Conservation (phyloP, 2,797 vertebrate genomes). For the Valencia hispanica region DNA sequence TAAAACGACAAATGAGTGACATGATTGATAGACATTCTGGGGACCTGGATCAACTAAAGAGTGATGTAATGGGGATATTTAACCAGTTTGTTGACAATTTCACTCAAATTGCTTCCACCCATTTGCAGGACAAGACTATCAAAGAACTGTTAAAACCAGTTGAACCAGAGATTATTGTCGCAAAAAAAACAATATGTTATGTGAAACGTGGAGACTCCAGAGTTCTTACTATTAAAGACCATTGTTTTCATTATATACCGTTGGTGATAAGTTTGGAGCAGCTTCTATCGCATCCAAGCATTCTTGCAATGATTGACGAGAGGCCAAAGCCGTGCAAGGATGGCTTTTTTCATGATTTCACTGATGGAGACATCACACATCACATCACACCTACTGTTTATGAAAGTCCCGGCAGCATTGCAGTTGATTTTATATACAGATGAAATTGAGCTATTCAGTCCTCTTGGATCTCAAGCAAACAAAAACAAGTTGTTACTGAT, state of each 20-base stretch:
- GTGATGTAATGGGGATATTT: slow-evolving; percentile 38
- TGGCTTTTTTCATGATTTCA: slow-evolving; percentile 26
- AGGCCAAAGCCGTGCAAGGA: slow-evolving; percentile 27
- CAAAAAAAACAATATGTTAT: slow-evolving; percentile 34
- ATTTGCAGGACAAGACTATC: slow-evolving; percentile 48
- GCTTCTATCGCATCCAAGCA: slow-evolving; percentile 25
- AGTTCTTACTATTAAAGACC: slow-evolving; percentile 29
- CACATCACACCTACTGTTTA: slow-evolving; percentile 47
- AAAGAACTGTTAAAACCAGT: slow-evolving; percentile 45
- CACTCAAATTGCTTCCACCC: slow-evolving; percentile 4
- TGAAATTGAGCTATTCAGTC: slow-evolving; percentile 30
- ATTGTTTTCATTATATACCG: slow-evolving; percentile 37
- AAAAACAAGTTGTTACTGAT: slow-evolving; percentile 20
- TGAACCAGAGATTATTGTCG: slow-evolving; percentile 32
- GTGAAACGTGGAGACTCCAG: slow-evolving; percentile 37
- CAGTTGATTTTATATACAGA: slow-evolving; percentile 39
- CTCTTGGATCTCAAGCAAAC: slow-evolving; percentile 3
- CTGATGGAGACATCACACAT: slow-evolving; percentile 28
- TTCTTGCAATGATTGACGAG: slow-evolving; percentile 31
- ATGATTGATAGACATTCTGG: slow-evolving; percentile 46
- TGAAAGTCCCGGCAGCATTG: slow-evolving; percentile 37
- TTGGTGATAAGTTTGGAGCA: slow-evolving; percentile 38
- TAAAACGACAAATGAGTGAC: slow-evolving; percentile 38
- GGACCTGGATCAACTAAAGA: slow-evolving; percentile 38
- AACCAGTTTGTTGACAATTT: slow-evolving; percentile 24